Conservation (phyloP, 1,140 invertebrate genomes). For the Zaprionus ghesquierei region DNA sequence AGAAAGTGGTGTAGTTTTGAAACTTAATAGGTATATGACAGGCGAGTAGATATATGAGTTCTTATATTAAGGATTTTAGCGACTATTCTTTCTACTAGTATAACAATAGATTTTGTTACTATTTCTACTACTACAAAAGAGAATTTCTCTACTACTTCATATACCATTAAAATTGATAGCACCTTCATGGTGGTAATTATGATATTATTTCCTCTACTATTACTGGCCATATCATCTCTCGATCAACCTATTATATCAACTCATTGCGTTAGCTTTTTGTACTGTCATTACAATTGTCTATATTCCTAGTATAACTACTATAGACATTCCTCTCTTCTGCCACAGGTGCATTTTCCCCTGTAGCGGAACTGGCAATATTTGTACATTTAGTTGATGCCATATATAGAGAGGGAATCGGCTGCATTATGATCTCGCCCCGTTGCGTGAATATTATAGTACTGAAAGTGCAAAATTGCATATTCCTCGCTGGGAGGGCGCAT, state of each 20-base stretch:
- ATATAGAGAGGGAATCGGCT: neutral
- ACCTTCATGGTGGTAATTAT: neutral
- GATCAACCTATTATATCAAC: neutral
- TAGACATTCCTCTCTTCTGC: neutral
- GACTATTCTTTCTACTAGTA: too few species aligned
- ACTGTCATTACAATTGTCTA: neutral
- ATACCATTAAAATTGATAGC: neutral
- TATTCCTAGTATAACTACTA: neutral
- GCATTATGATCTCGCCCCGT: neutral
- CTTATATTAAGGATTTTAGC: too few species aligned
- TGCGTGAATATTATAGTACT: constrained; percentile 10
- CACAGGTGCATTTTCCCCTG: neutral
- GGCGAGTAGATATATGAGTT: too few species aligned
- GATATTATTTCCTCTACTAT: neutral
- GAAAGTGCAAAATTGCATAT: constrained; percentile 20
- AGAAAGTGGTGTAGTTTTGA: too few species aligned
- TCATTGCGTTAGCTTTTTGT: neutral
- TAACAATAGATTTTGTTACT: neutral
- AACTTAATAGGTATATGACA: too few species aligned
- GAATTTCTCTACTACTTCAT: neutral
- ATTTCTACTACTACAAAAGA: neutral
- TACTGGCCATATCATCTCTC: neutral
- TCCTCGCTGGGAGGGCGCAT: constrained; percentile 32
- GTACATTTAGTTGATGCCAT: neutral
- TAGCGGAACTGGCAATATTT: neutral